A percentile compares a stretch with the other conserved stretches of the same genome.
phyloP scores from a whole-genome alignment of 2,113 vertebrate species.

The Maccullochella peelii region DNA sequence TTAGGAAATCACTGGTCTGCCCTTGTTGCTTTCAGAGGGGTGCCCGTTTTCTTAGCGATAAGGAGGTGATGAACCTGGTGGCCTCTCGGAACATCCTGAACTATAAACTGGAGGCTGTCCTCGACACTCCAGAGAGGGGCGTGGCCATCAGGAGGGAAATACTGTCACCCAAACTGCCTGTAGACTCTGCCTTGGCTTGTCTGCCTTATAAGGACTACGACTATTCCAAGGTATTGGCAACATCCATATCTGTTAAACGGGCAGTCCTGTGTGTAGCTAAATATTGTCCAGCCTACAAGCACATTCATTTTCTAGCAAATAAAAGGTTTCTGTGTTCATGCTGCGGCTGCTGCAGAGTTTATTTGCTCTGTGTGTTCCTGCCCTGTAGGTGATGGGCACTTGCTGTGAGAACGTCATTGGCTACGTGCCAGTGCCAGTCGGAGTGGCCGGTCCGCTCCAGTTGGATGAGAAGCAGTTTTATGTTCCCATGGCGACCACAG shows the following conservation, averaged over 20 bases:
- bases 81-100: conserved; percentile 89
- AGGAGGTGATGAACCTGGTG: conserved; percentile 91
- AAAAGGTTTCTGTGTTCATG: neutral
- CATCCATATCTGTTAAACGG: neutral
- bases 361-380: neutral
- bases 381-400: conserved; percentile 91
- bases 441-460: conserved; percentile 92
- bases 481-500: conserved; percentile 96
- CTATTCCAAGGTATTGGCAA: conserved; percentile 89
- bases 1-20: neutral
- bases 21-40: conserved; percentile 83
- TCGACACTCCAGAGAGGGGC: conserved; percentile 93
- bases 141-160: conserved; percentile 93
- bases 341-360: neutral
- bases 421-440: conserved; percentile 98
- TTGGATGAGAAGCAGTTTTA: conserved; percentile 92
- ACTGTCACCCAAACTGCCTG: conserved; percentile 88
- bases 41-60: conserved; percentile 88
- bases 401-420: conserved; percentile 98
- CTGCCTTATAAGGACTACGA: conserved; percentile 95
- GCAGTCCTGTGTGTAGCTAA: too few species aligned
- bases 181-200: conserved; percentile 85
- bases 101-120: conserved; percentile 91
- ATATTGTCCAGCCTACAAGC: neutral
- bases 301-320: too few species aligned